These are phyloP conservation scores for Druceiella hillmani DNA, from an alignment of 2,888 invertebrate species.

Conservation along the genomic window DNA sequence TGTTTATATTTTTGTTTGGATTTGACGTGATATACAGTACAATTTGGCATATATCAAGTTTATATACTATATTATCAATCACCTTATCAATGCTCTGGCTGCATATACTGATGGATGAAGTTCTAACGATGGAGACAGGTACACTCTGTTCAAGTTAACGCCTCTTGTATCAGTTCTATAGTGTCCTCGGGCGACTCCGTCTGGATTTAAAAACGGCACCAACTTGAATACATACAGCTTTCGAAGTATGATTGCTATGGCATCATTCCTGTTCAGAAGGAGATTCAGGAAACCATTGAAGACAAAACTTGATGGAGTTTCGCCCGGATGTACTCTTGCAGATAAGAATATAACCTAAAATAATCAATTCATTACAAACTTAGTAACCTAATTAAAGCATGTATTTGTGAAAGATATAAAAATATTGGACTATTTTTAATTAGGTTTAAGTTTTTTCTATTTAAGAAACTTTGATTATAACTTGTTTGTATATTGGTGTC, in stretches of 20 bases:
- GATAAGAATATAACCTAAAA: slow-evolving; percentile 75
- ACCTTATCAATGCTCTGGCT: slow-evolving; percentile 70
- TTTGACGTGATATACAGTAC: slow-evolving; percentile 7
- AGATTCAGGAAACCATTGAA: slow-evolving; percentile 84
- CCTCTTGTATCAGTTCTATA: slow-evolving; percentile 84
- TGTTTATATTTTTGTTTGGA: too few relatives aligned
- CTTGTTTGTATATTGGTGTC: too few relatives aligned
- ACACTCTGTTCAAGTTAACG: slow-evolving; percentile 83
- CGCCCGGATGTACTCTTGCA: slow-evolving; percentile 88
- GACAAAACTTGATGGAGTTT: slow-evolving; percentile 87
- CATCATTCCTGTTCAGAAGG: slow-evolving; percentile 67
- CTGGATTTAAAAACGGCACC: slow-evolving; percentile 88
- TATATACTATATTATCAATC: slow-evolving; percentile 29
- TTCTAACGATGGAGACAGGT: slow-evolving; percentile 67
- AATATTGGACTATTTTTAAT: too few relatives aligned
- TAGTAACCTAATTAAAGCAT: slow-evolving; percentile 4
- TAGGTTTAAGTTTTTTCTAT: too few relatives aligned
- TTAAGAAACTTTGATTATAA: too few relatives aligned
- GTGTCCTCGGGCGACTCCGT: slow-evolving; percentile 82
- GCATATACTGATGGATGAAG: slow-evolving; percentile 84
- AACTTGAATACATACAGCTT: slow-evolving; percentile 81
- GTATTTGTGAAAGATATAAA: too few relatives aligned
- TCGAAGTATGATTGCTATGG: slow-evolving; percentile 66
- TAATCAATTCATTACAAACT: slow-evolving; percentile 9
- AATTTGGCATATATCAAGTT: slow-evolving; percentile 4